Evolutionary conservation across 2,888 invertebrate genomes (phyloP).

Genomic region (Apodemia zela): DNA sequence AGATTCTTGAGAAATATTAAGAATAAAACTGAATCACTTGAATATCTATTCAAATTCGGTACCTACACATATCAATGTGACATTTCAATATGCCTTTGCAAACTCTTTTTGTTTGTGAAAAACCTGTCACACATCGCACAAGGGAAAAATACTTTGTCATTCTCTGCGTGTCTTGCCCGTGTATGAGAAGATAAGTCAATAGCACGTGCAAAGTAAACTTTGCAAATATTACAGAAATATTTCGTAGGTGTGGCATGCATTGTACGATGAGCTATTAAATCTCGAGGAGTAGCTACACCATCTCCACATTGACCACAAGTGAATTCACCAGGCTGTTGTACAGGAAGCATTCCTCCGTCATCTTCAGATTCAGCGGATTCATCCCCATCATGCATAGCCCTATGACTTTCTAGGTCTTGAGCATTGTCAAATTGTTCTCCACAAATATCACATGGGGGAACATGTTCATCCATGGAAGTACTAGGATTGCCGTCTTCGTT

Average conservation of each 20-base stretch:
- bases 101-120: conserved; percentile 76
- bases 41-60: conserved; percentile 2
- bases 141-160: conserved; percentile 77
- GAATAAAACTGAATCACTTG: not conserved
- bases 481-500: conserved; percentile 58
- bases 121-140: conserved; percentile 81
- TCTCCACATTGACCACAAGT: conserved; percentile 79
- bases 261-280: conserved; percentile 77
- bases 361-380: conserved; percentile 64
- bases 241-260: conserved; percentile 75
- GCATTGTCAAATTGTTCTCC: conserved; percentile 80
- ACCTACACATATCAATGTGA: conserved; percentile 61
- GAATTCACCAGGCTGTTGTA: conserved; percentile 67
- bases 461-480: conserved; percentile 52
- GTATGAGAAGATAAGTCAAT: conserved; percentile 71
- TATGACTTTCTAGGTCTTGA: conserved; percentile 79
- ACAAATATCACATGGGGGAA: conserved; percentile 80
- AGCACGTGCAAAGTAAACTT: conserved; percentile 71
- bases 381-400: conserved; percentile 79
- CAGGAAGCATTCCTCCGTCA: conserved; percentile 47
- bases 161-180: conserved; percentile 70
- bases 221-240: conserved; percentile 81
- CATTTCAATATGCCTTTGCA: conserved; percentile 77
- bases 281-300: conserved; percentile 74
- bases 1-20: not conserved